phyloP scores from a whole-genome alignment of 2,797 vertebrate genomes.

The Ptychobarbus kaznakovi region DNA sequence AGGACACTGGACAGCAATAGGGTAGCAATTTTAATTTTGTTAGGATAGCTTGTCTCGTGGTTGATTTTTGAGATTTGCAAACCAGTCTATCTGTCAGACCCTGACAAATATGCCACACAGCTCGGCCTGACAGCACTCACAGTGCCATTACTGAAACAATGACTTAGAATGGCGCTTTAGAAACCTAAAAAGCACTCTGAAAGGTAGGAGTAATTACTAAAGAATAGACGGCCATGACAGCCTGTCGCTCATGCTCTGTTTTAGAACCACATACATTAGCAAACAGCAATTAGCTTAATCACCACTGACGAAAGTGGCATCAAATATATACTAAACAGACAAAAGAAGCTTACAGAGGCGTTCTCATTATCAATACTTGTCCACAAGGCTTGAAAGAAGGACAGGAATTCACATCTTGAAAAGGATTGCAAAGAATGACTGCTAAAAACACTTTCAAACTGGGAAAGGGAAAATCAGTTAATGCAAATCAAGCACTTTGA shows the following conservation, averaged over 20 bases:
- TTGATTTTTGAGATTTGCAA: slow-evolving; percentile 31
- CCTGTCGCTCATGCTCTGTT: slow-evolving; percentile 42
- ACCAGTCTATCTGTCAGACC: slow-evolving; percentile 31
- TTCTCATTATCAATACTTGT: slow-evolving; percentile 52
- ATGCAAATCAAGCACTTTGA: slow-evolving; percentile 5
- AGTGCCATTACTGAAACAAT: slow-evolving; percentile 45
- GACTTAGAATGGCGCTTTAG: slow-evolving; percentile 12
- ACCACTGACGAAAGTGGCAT: slow-evolving; percentile 55
- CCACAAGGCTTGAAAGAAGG: slow-evolving; percentile 34
- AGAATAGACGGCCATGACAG: slow-evolving; percentile 41
- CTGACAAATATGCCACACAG: slow-evolving; percentile 30
- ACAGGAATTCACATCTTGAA: slow-evolving; percentile 47
- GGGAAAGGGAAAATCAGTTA: background rate
- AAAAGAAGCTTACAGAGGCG: slow-evolving; percentile 47
- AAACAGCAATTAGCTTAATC: slow-evolving; percentile 61
- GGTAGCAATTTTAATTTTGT: background rate
- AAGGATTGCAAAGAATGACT: slow-evolving; percentile 16
- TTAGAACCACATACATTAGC: slow-evolving; percentile 52
- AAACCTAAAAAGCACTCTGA: slow-evolving; percentile 44
- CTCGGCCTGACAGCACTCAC: slow-evolving; percentile 14
- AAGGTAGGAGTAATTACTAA: slow-evolving; percentile 53
- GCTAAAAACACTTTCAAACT: slow-evolving; percentile 30
- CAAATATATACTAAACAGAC: slow-evolving; percentile 50
- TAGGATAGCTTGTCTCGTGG: background rate
- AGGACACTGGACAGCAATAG: slow-evolving; percentile 5